Percentiles rank a stretch among this genome's conserved stretches.
Conservation (phyloP, 2,888 invertebrate genomes). For the Mythimna pallens region DNA sequence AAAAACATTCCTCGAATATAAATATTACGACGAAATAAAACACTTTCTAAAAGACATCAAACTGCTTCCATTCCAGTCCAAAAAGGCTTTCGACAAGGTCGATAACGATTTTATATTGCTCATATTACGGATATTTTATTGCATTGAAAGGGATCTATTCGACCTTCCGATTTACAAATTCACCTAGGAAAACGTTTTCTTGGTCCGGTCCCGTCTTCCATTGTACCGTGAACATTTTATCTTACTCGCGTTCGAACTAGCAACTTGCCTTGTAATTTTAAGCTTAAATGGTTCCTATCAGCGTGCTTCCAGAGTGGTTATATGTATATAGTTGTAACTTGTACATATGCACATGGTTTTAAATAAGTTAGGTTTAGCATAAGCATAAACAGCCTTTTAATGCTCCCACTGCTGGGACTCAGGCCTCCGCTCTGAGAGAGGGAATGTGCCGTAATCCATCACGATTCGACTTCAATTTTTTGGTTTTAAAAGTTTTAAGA, state of each 20-base stretch:
- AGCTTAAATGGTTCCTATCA: slow-evolving; percentile 6
- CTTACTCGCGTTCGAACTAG: slow-evolving; percentile 17
- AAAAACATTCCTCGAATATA: not conserved
- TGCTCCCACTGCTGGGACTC: too few relatives aligned
- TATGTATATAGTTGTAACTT: not conserved
- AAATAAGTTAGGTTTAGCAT: not conserved
- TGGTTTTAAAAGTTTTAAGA: too few relatives aligned
- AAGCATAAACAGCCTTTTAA: too few relatives aligned
- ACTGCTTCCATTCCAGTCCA: slow-evolving; percentile 20
- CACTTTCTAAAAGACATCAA: slow-evolving; percentile 44
- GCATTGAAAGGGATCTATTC: slow-evolving; percentile 50
- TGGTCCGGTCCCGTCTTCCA: slow-evolving; percentile 36
- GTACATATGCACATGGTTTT: not conserved
- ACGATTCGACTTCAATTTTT: too few relatives aligned
- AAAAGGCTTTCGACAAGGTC: slow-evolving; percentile 40
- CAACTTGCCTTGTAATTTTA: slow-evolving; percentile 24
- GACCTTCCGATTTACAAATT: slow-evolving; percentile 58
- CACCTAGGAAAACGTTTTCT: slow-evolving; percentile 55
- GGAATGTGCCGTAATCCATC: too few relatives aligned
- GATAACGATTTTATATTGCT: slow-evolving; percentile 50
- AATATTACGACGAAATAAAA: not conserved
- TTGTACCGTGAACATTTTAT: slow-evolving; percentile 62
- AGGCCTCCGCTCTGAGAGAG: too few relatives aligned
- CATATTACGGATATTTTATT: slow-evolving; percentile 60
- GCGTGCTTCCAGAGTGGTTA: not conserved